Evolutionary conservation across 2,113 vertebrate genomes (phyloP), one percentile per base, ranked within the genome.

Genomic region (Strix aluco): DNA sequence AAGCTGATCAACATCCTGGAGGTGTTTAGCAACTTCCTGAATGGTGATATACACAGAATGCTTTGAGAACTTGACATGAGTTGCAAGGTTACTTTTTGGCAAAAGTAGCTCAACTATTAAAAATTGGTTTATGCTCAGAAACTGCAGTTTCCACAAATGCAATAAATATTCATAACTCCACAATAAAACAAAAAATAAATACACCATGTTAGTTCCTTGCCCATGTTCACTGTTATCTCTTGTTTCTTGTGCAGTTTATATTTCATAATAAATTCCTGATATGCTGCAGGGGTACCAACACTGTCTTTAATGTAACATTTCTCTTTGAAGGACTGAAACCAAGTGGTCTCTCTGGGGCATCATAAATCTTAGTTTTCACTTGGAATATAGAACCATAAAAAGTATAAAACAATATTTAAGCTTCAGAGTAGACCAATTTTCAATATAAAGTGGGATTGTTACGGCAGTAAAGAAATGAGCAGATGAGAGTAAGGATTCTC

Each of bases 291-390:
- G 91, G 61, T 97, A 97, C 94, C 86, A 95, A 82, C 79, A 94
- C 34, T 86, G 22, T 96, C 94, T 97, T 97, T 97, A 97, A 97
- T 86, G 94, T 91, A 96, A 96, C 96, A 97, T 97, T 98, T 98
- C 94, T 97, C 93, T 98, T 98, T 97, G 91, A 97, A 98, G 88
- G 94, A 92, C 93, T 97, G 95, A 97, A 98, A 98, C 87, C 70
- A 92, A 95, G 91, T 94, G 75, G 80, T 94, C 93, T 97, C 97
- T 98, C 97, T 26, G 34, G 95, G 97, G 96, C 95, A 97, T 97
- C 94, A 96, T 98, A 97, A 97, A 98, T 98, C 97, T 97, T 96
- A 96, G 93, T 97, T 98, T 98, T 97, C 96, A 97, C 95, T 97
- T 95, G 92, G 84, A 98, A 95, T 97, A 95, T 73, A 96, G 92